Evolutionary conservation across 2,888 invertebrate genomes (phyloP).

Genomic region (Rutpela maculata): DNA sequence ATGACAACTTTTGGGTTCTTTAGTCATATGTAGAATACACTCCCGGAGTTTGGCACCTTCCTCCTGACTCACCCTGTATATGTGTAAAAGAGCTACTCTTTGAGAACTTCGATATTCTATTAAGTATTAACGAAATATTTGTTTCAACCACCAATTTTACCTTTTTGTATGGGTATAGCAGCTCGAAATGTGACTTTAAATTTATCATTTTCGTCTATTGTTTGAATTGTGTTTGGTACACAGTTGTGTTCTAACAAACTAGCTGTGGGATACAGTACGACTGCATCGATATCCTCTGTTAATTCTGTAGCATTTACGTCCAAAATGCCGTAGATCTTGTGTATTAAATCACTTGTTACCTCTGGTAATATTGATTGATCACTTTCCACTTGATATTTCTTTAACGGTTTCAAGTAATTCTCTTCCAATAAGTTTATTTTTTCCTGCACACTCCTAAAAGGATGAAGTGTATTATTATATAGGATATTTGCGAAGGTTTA

Average conservation of each 20-base stretch:
- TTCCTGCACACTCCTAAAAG: constrained; percentile 78
- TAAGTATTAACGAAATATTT: too few relatives aligned
- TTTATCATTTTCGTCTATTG: constrained; percentile 77
- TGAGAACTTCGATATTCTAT: too few relatives aligned
- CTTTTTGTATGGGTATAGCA: constrained; percentile 80
- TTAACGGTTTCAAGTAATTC: constrained; percentile 75
- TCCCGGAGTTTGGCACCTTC: too few relatives aligned
- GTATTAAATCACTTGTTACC: constrained; percentile 76
- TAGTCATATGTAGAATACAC: too few relatives aligned
- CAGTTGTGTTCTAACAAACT: constrained; percentile 85
- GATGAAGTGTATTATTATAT: constrained; percentile 8
- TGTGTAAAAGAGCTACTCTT: too few relatives aligned
- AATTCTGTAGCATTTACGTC: constrained; percentile 88
- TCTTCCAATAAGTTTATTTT: constrained; percentile 78
- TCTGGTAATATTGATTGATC: constrained; percentile 72
- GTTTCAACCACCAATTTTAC: background rate
- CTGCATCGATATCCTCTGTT: constrained; percentile 75
- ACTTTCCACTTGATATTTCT: constrained; percentile 71
- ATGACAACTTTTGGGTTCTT: too few relatives aligned
- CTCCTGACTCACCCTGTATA: too few relatives aligned
- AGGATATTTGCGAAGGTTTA: too few relatives aligned
- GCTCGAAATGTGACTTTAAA: constrained; percentile 81
- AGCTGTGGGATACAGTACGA: constrained; percentile 80
- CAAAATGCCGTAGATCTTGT: constrained; percentile 84
- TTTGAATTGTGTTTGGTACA: constrained; percentile 83